Conservation (phyloP, 2,113 vertebrate genomes). For the Elachura formosa region DNA sequence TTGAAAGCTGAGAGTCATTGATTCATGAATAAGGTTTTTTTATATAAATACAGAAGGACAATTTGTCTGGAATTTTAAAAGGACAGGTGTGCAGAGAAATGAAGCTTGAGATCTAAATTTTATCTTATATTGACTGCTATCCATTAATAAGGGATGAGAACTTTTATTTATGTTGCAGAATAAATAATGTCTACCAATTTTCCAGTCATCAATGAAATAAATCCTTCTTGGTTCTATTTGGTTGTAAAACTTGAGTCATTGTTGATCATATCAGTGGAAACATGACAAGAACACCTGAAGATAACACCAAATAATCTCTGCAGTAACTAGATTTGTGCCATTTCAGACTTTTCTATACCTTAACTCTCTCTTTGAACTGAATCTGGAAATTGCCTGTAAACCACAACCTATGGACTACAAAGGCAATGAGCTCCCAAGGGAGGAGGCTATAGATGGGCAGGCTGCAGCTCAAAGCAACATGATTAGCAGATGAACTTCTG, state of each 20-base stretch:
- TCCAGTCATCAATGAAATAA: not conserved
- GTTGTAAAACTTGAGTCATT: not conserved
- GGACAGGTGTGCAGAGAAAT: not conserved
- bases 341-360: not conserved
- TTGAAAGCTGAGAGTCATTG: fast-evolving
- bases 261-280: not conserved
- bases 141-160: not conserved
- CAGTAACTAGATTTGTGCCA: not conserved
- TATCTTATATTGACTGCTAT: not conserved
- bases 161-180: not conserved
- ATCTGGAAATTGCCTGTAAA: not conserved
- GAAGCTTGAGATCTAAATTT: not conserved
- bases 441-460: not conserved
- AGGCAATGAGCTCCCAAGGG: not conserved
- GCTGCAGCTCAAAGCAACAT: not conserved
- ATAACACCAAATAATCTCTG: not conserved
- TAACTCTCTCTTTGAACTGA: not conserved
- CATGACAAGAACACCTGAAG: not conserved
- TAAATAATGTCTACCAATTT: not conserved
- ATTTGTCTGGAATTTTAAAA: not conserved
- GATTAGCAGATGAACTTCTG: not conserved
- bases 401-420: not conserved
- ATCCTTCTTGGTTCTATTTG: not conserved
- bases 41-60: not conserved
- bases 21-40: not conserved